Base-by-base conservation (phyloP, 2,888 invertebrate species). In the Pecten maximus region DNA sequence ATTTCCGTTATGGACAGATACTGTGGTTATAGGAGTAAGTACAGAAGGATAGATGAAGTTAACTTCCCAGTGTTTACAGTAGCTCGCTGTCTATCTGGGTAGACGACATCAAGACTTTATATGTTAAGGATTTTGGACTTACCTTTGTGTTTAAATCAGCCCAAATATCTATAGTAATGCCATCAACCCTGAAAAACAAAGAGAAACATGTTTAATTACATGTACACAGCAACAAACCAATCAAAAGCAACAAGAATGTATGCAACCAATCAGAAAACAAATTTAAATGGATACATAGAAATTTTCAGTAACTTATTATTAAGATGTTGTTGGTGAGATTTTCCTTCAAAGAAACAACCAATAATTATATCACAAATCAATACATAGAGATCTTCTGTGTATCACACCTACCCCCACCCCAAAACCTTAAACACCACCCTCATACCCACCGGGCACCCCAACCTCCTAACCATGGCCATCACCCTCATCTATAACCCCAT, bases 111-210 rank as follows among this genome's bases (percentile, higher is more conserved):
- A 54, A n/a, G n/a, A n/a, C 23, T 54, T 48, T 54, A 19, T 54
- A n/a, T 54, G 23, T 19, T 23, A n/a, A 54, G n/a, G n/a, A 54
- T 54, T 54, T 23, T 3, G n/a, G n/a, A 74, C 74, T 74, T 74
- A 74, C 74, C 74, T 35, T 74, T 35, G 28, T 35, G 35, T 23
- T 23, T 2, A 8, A 6, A 74, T 74, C 74, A 28, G 28, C 74
- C 19, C 8, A 60, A 60, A 23, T 60, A 23, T n/a, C 60, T 74
- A 74, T 1, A 12, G 74, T 74, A 35, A 74, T 28, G 74, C 74
- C 74, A 74, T 74, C 74, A 74, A 74, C 74, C 74, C 74, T 74
- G 74, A 35, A 74, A 74, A 23, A 74, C 12, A 74, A 74, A 74
- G 23, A 74, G 28, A 74, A 74, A 28, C n/a, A n/a, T n/a, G 10